Percentiles rank a stretch among this genome's conserved stretches.
Conservation (phyloP, 2,888 invertebrate genomes). For the Phaedon cochleariae region DNA sequence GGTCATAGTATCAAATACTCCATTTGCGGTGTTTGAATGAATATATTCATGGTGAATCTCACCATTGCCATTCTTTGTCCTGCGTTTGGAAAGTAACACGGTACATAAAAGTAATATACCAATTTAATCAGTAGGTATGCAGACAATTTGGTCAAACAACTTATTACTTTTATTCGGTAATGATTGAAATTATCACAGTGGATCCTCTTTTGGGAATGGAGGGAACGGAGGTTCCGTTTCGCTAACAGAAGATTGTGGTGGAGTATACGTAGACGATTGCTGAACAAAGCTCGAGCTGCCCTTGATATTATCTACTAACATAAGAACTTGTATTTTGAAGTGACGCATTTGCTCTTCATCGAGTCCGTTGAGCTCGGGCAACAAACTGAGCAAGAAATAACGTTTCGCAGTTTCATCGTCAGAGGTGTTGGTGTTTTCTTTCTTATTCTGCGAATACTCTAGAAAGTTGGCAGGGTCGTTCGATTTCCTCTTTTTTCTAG, state of each 20-base stretch:
- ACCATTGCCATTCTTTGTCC: too few species aligned
- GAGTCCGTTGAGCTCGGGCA: background rate
- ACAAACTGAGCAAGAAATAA: slow-evolving; percentile 8
- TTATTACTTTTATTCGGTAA: too few species aligned
- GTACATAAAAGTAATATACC: too few species aligned
- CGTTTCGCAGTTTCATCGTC: slow-evolving; percentile 6
- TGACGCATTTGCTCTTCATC: slow-evolving; percentile 1
- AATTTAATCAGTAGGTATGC: too few species aligned
- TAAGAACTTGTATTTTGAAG: slow-evolving; percentile 6
- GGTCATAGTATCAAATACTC: too few species aligned
- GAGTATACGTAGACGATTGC: background rate
- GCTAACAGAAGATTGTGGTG: background rate
- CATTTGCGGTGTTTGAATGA: too few species aligned
- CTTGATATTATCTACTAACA: background rate
- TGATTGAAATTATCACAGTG: too few species aligned
- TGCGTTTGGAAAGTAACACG: too few species aligned
- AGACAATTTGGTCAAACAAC: too few species aligned
- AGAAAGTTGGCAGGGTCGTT: background rate
- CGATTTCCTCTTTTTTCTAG: background rate
- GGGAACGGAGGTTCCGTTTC: background rate
- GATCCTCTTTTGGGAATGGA: background rate
- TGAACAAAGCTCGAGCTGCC: background rate
- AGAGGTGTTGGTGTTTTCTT: background rate
- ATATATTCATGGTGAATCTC: too few species aligned
- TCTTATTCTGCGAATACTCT: background rate